Evolutionary conservation across 2,888 invertebrate species (phyloP).

Genomic region (Rhingia campestris): DNA sequence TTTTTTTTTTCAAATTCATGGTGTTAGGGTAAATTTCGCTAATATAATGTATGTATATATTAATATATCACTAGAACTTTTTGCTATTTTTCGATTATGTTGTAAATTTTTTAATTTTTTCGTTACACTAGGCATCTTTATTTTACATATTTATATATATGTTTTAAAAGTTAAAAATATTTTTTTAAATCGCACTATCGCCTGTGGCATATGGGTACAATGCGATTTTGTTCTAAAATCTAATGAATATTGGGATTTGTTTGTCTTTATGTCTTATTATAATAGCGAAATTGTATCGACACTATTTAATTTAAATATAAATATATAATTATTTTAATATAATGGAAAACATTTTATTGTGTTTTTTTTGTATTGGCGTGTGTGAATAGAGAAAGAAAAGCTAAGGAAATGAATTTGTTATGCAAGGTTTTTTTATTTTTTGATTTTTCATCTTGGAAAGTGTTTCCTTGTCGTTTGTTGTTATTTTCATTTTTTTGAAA

Average conservation of each 20-base stretch:
- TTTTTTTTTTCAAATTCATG: slow-evolving; percentile 26
- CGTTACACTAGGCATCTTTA: slow-evolving; percentile 55
- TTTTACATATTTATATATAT: slow-evolving; percentile 43
- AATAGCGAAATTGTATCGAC: slow-evolving; percentile 66
- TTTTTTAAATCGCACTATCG: slow-evolving; percentile 43
- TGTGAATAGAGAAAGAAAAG: slow-evolving; percentile 75
- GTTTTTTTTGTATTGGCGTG: slow-evolving; percentile 48
- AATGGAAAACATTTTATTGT: slow-evolving; percentile 61
- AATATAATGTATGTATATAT: slow-evolving; percentile 58
- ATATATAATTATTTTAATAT: slow-evolving; percentile 59
- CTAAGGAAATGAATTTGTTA: slow-evolving; percentile 82
- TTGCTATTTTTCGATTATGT: slow-evolving; percentile 66
- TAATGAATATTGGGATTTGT: slow-evolving; percentile 66
- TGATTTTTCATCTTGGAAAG: slow-evolving; percentile 58
- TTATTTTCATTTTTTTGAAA: slow-evolving; percentile 58
- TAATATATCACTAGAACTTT: slow-evolving; percentile 70
- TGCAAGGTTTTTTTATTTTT: slow-evolving; percentile 81
- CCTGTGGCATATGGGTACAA: slow-evolving; percentile 58
- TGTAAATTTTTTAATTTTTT: slow-evolving; percentile 40
- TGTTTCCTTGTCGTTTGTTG: slow-evolving; percentile 58
- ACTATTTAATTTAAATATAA: slow-evolving; percentile 55
- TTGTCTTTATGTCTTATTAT: slow-evolving; percentile 41
- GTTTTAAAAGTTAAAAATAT: slow-evolving; percentile 45
- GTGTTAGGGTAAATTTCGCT: slow-evolving; percentile 65
- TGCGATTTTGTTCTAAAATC: slow-evolving; percentile 46